Evolutionary conservation across 2,113 vertebrate species (phyloP), one percentile per base, ranked within the genome.

Genomic region (Gobiocypris rarus): DNA sequence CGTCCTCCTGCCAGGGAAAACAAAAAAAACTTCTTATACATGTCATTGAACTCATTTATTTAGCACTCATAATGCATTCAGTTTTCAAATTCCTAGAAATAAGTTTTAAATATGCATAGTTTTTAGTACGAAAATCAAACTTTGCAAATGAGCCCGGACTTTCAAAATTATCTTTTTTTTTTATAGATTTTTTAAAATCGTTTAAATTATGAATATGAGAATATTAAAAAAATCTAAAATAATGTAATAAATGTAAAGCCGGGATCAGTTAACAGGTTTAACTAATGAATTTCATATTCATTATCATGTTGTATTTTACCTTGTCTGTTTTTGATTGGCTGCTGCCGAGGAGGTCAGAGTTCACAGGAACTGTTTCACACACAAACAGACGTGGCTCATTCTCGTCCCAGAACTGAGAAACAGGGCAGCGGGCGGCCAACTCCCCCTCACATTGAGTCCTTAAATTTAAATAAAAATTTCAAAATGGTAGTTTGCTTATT

Each of bases 351-450:
- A 92, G 71, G 10, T 92, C 89, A 13, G 93, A 92, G 80, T 86
- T 75, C 67, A 92, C 92, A 8, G 87, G 92, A 83, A 95, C 24
- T 0, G 95, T 95, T 91, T 98, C 96, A 15, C 97, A 98, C n/a
- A 96, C 96, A 59, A 99, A 96, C n/a, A 99, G 95, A 63, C 95
- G 94, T 26, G 97, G 94, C 86, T 99, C 97, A 0, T 85, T 96
- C 92, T 98, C 96, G 56, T 98, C 97, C 98, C 98, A 99, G 91
- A 95, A 97, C 84, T 98, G 97, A 88, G 90, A 96, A 73, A 95
- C 43, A 0, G 98, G 97, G 76, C 95, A 90, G 9, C 91, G 94
- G 8, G 85, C 87, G 0, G 71, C 88, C 63, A 98, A 84, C 31
- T 93, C 94, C 9, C 91, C 89, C 6, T 88, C 89, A 77, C 92